Percentiles rank a stretch among this genome's conserved stretches.
Conservation (phyloP, 1,140 invertebrate species). For the Anastrepha obliqua region DNA sequence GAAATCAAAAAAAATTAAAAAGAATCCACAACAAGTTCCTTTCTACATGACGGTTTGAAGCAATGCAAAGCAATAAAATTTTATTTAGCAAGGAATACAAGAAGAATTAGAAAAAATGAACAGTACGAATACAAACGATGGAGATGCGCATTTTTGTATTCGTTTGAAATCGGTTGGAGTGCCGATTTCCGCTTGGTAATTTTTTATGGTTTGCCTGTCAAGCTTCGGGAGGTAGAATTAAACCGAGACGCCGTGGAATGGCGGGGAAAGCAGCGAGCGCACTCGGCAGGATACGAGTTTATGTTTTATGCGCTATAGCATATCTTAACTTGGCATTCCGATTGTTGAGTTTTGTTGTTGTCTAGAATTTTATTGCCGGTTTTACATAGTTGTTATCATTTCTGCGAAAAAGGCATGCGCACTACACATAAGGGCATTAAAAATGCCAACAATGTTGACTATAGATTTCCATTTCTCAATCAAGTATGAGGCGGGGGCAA, state of each 20-base stretch:
- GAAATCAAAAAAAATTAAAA: neutral
- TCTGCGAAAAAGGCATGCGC: conserved; percentile 16
- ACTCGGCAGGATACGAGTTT: conserved; percentile 25
- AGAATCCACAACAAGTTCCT: neutral
- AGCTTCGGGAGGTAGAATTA: neutral
- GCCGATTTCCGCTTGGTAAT: conserved; percentile 47
- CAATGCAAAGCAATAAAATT: conserved; percentile 47
- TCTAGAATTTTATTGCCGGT: neutral
- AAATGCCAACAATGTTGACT: conserved; percentile 37
- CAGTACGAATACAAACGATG: neutral
- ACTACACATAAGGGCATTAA: conserved; percentile 27
- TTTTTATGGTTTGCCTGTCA: conserved; percentile 33
- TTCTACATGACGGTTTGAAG: conserved; percentile 8
- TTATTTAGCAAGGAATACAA: neutral
- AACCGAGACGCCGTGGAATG: neutral
- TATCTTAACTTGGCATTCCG: conserved; percentile 26
- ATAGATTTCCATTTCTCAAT: neutral
- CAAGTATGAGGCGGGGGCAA: neutral
- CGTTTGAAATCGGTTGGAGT: conserved; percentile 29
- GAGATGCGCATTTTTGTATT: too few species aligned
- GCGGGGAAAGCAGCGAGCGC: neutral
- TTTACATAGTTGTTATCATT: conserved; percentile 43
- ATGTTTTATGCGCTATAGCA: conserved; percentile 26
- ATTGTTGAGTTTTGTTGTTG: neutral
- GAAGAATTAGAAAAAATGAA: conserved; percentile 1